These are phyloP conservation scores for Myotis davidii DNA, from an alignment of 2,113 vertebrate genomes.

Conservation along the genomic window DNA sequence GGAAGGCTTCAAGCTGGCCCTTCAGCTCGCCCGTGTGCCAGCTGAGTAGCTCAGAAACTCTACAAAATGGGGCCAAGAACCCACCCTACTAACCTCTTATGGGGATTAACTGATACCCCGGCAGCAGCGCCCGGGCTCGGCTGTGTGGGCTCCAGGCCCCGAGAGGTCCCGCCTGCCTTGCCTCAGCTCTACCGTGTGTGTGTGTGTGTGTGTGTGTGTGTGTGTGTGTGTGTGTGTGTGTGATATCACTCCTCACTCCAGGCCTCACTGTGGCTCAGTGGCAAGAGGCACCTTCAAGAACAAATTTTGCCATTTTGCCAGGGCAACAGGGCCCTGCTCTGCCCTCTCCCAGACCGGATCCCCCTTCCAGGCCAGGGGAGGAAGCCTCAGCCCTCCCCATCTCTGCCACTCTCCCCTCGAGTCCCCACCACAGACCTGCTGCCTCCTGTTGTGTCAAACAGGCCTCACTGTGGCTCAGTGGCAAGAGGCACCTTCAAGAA, in stretches of 20 bases:
- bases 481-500: background rate
- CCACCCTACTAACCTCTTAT: slow-evolving; percentile 46
- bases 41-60: background rate
- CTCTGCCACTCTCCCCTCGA: accelerated
- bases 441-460: background rate
- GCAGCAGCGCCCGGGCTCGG: background rate
- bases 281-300: background rate
- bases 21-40: accelerated
- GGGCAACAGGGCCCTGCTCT: too few relatives aligned
- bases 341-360: background rate
- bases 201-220: too few relatives aligned
- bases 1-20: too few relatives aligned
- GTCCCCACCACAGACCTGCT: accelerated
- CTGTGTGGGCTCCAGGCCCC: background rate
- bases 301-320: accelerated
- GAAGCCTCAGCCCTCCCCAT: background rate
- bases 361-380: background rate
- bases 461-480: accelerated
- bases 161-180: background rate
- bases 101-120: slow-evolving; percentile 60
- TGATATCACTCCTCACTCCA: too few relatives aligned
- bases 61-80: slow-evolving; percentile 56
- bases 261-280: background rate
- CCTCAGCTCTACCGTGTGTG: background rate
- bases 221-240: too few relatives aligned